These are phyloP conservation scores for Drosophila leontia DNA, from an alignment of 1,140 invertebrate species.

Conservation along the genomic window DNA sequence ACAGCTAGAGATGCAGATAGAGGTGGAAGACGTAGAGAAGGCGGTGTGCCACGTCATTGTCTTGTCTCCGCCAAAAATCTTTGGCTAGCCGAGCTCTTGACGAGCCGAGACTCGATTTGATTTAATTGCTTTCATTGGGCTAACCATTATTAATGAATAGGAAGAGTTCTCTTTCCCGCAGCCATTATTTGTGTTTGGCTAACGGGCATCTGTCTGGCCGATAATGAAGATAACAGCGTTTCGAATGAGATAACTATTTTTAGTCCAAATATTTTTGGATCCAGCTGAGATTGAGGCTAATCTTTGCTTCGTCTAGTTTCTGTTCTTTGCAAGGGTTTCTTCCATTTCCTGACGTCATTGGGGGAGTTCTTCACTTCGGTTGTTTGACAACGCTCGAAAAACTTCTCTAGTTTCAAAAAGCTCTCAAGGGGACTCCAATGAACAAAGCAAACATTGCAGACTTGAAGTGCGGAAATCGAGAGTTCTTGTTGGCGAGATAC, in stretches of 20 bases:
- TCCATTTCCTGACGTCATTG: constrained; percentile 24
- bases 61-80: constrained; percentile 34
- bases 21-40: background rate
- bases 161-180: constrained; percentile 16
- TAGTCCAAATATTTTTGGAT: constrained; percentile 31
- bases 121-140: constrained; percentile 76
- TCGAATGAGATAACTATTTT: constrained; percentile 40
- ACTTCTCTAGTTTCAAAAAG: constrained; percentile 18
- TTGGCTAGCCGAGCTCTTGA: constrained; percentile 14
- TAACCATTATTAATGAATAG: constrained; percentile 62
- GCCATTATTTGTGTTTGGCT: constrained; percentile 18
- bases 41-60: constrained; percentile 19
- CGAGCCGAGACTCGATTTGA: constrained; percentile 38
- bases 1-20: constrained; percentile 28
- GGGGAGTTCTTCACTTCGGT: constrained; percentile 19
- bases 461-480: constrained; percentile 22
- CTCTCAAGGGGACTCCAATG: constrained; percentile 22
- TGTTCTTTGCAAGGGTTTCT: background rate
- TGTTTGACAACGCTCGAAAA: constrained; percentile 26
- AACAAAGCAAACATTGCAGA: constrained; percentile 31
- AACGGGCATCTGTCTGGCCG: constrained; percentile 30
- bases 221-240: constrained; percentile 35
- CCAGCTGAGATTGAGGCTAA: constrained; percentile 7
- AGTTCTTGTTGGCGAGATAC: constrained; percentile 7
- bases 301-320: background rate